Evolutionary conservation across 2,113 vertebrate species (phyloP), one percentile per base, ranked within the genome.

Genomic region (Hypanus sabinus): DNA sequence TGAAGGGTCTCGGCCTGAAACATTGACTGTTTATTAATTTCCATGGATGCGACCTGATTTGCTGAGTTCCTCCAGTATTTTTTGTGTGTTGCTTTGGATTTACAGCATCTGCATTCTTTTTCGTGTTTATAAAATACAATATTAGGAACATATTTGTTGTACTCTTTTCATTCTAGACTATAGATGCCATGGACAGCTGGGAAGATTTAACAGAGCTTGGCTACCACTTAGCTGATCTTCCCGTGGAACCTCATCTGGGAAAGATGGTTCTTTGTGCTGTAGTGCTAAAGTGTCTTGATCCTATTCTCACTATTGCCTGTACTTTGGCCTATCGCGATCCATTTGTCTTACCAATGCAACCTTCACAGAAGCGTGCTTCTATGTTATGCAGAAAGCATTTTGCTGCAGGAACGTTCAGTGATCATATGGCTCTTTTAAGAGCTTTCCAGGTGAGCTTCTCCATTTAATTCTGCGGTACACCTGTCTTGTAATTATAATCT

Each of bases 181-280:
- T 99, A 95, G 98, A 99, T 95, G 98, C 99, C n/a, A 98, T 99
- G 98, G 98, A 99, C 94, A 95, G 96, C 1, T 97, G 97, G 96
- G 98, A 99, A 95, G 97, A 98, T 95, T 97, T 99, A 94, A 99
- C 98, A 11, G 98, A 98, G 87, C 96, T 99, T 94, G 99, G 99
- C 57, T 98, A 97, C 95, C 98, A 99, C 95, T 96, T 99, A 94
- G 97, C 98, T 70, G 98, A 99, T 60, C 96, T 99, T 76, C 97
- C 98, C 0, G 96, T 99, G 80, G 98, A 99, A 94, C 99, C 99
- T 12, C 98, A 99, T 95, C 97, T 99, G 85, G 99, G 99, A 70
- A 99, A 99, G 97, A 99, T 99, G 99, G 98, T 99, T 94, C 94
- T 99, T 55, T 98, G 97, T 2, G 97, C 97, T 0, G 97, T 99